Conservation (phyloP, 2,797 vertebrate species). For the Sitta carolinensis region DNA sequence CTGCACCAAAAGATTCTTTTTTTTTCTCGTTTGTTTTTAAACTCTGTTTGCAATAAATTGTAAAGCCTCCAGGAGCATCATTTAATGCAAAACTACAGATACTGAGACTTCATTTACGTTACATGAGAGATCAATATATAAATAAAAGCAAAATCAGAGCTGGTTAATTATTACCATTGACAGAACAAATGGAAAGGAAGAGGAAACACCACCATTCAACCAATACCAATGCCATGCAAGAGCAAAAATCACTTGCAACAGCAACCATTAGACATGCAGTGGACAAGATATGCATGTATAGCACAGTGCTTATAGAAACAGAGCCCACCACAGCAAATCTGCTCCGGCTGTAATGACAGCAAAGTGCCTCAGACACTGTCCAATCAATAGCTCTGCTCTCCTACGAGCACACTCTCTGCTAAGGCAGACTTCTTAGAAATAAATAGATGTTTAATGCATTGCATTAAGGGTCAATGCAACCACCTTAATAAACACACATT, state of each 20-base stretch:
- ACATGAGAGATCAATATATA: not conserved
- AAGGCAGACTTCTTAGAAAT: conserved; percentile 6
- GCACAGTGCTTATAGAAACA: not conserved
- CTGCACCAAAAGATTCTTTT: not conserved
- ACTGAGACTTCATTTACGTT: not conserved
- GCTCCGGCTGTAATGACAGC: not conserved
- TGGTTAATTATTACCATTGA: not conserved
- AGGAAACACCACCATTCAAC: not conserved
- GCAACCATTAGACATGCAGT: not conserved
- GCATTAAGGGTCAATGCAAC: conserved; percentile 39
- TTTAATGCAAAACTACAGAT: not conserved
- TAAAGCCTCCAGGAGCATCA: not conserved
- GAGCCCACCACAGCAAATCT: not conserved
- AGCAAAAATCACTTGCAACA: conserved; percentile 8
- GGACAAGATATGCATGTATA: not conserved
- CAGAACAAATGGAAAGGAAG: not conserved
- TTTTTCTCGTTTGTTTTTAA: not conserved
- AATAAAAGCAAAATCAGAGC: not conserved
- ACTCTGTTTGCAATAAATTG: not conserved
- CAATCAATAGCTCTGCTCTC: conserved; percentile 42
- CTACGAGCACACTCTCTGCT: not conserved
- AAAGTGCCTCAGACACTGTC: conserved; percentile 5
- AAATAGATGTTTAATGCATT: conserved; percentile 39
- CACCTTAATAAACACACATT: conserved; percentile 25
- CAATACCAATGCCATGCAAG: not conserved